A percentile compares a stretch with the other conserved stretches of the same genome.
These are phyloP conservation scores for Holothuria leucospilota DNA, from an alignment of 53 echinoderm and acorn worm species.

Conservation along the genomic window DNA sequence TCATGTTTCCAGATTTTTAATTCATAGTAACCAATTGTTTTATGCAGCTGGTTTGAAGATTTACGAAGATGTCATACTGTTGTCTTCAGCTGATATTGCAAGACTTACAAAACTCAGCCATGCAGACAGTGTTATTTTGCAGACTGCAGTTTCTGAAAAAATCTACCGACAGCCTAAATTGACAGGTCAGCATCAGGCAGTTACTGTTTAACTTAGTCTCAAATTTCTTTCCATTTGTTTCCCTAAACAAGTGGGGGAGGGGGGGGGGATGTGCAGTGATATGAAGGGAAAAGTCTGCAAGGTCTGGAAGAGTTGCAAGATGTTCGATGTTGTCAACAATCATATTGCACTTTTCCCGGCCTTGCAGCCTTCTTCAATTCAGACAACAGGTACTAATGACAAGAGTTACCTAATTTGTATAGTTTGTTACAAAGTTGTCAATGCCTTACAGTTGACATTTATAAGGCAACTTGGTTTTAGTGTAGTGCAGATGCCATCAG, in stretches of 20 bases:
- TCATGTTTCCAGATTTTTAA: no score
- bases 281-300: neutral
- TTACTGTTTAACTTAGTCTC: neutral
- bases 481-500: no score
- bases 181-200: conserved; percentile 71
- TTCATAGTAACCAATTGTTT: no score
- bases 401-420: no score
- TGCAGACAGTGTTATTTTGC: conserved; percentile 66
- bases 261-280: neutral
- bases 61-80: conserved; percentile 61
- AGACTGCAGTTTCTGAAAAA: conserved; percentile 68
- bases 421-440: no score
- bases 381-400: no score
- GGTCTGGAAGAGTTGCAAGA: conserved; percentile 15
- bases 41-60: conserved; percentile 39
- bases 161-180: conserved; percentile 71
- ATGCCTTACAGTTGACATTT: no score
- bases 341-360: conserved; percentile 57
- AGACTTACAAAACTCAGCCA: conserved; percentile 76
- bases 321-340: neutral
- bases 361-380: conserved; percentile 14
- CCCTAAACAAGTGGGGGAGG: neutral
- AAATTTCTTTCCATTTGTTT: neutral
- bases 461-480: no score
- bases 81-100: conserved; percentile 85